Evolutionary conservation across 2,888 invertebrate species (phyloP).

Genomic region (Sphinx pinastri): DNA sequence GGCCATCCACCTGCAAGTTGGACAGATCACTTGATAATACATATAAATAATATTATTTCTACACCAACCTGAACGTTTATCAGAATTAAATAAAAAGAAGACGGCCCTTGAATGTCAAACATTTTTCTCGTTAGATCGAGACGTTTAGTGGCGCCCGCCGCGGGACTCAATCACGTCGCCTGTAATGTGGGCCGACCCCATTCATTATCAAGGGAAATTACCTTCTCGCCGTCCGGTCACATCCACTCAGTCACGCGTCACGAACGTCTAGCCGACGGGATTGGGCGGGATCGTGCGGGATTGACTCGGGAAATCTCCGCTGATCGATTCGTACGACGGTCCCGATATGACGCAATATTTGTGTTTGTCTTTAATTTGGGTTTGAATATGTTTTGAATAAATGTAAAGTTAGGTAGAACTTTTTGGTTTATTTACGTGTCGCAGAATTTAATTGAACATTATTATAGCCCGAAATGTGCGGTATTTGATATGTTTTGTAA

Average conservation of each 20-base stretch:
- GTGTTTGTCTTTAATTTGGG: constrained; percentile 10
- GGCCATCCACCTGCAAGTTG: too few species aligned
- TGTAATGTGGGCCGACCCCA: constrained; percentile 31
- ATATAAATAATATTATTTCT: too few species aligned
- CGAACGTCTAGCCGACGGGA: constrained; percentile 21
- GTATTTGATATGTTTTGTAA: not conserved
- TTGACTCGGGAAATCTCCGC: constrained; percentile 41
- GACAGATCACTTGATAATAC: too few species aligned
- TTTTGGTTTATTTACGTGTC: too few species aligned
- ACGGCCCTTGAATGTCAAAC: constrained; percentile 23
- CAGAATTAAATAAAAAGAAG: not conserved
- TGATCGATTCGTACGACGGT: constrained; percentile 38
- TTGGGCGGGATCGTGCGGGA: constrained; percentile 28
- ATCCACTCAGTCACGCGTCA: constrained; percentile 42
- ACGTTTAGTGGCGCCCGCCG: constrained; percentile 45
- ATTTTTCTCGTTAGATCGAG: constrained; percentile 27
- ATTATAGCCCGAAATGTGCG: too few species aligned
- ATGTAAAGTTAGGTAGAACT: too few species aligned
- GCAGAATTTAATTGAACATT: too few species aligned
- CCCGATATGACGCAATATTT: constrained; percentile 4
- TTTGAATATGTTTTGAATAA: not conserved
- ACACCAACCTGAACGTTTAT: not conserved
- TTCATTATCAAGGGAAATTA: constrained; percentile 59
- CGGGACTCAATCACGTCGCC: constrained; percentile 35
- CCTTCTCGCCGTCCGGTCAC: constrained; percentile 46